Percentiles rank a stretch among this genome's conserved stretches.
These are phyloP conservation scores for Caerostris extrusa DNA, from an alignment of 1,140 invertebrate species.

Conservation along the genomic window DNA sequence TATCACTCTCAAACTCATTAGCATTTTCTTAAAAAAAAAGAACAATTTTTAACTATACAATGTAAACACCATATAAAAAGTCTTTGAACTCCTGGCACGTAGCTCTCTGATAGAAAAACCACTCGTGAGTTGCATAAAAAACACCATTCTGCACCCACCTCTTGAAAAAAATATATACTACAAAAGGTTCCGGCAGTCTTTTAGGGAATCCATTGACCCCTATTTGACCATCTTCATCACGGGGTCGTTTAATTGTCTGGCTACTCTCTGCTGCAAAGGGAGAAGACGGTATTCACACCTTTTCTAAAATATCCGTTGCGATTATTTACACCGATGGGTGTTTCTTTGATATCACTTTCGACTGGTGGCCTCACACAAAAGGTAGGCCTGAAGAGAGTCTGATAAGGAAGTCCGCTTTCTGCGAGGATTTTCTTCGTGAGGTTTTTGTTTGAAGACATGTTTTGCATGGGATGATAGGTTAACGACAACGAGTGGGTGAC, in stretches of 20 bases:
- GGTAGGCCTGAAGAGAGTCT: background rate
- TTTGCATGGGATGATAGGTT: constrained; percentile 10
- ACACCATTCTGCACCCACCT: background rate
- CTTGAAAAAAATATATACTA: constrained; percentile 3
- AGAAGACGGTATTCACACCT: background rate
- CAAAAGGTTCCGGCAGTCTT: background rate
- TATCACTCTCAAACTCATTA: too few relatives aligned
- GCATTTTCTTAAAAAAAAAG: background rate
- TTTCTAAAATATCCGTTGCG: background rate
- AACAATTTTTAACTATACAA: background rate
- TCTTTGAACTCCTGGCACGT: background rate
- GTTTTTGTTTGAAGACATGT: background rate
- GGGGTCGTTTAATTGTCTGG: constrained; percentile 28
- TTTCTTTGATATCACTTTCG: background rate
- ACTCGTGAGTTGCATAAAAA: background rate
- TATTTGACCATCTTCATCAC: constrained; percentile 7
- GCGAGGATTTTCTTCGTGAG: background rate
- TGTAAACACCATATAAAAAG: background rate
- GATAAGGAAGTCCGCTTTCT: constrained; percentile 2
- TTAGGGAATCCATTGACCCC: constrained; percentile 4
- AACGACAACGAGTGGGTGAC: background rate
- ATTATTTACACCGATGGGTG: constrained; percentile 23
- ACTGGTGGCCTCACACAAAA: background rate
- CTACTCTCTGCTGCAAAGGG: background rate
- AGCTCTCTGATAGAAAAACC: background rate